phyloP scores from a whole-genome alignment of 2,797 vertebrate species.

The Sebastolobus altivelis region DNA sequence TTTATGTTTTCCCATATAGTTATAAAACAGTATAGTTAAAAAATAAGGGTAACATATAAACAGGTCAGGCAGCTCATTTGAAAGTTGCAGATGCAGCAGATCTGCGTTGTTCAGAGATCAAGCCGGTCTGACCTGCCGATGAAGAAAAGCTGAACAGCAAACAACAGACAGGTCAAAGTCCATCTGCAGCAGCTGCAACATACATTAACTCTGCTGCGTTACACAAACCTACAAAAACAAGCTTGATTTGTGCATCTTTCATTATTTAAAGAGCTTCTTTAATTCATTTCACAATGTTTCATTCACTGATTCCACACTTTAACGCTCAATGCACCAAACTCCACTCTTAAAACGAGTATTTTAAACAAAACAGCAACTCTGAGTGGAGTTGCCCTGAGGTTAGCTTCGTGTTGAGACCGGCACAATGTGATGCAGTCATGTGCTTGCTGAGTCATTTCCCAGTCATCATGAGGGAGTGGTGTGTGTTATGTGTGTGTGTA shows the following conservation, averaged over 20 bases:
- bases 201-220: neutral
- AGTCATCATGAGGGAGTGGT: slow-evolving; percentile 9
- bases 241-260: neutral
- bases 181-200: slow-evolving; percentile 11
- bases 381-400: neutral
- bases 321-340: neutral
- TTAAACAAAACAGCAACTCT: neutral
- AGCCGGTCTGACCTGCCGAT: neutral
- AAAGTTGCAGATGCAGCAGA: slow-evolving; percentile 15
- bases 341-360: neutral
- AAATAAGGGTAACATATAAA: neutral
- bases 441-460: slow-evolving; percentile 69
- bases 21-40: neutral
- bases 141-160: slow-evolving; percentile 13
- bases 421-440: slow-evolving; percentile 62
- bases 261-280: neutral
- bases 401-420: slow-evolving; percentile 16
- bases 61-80: neutral
- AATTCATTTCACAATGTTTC: neutral
- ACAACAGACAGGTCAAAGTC: slow-evolving; percentile 54
- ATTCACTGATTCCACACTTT: neutral
- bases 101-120: neutral
- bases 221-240: neutral
- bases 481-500: slow-evolving; percentile 5
- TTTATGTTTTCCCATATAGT: neutral